Evolutionary conservation across 2,797 vertebrate species (phyloP).

Genomic region (Rhyacichthys aspro): DNA sequence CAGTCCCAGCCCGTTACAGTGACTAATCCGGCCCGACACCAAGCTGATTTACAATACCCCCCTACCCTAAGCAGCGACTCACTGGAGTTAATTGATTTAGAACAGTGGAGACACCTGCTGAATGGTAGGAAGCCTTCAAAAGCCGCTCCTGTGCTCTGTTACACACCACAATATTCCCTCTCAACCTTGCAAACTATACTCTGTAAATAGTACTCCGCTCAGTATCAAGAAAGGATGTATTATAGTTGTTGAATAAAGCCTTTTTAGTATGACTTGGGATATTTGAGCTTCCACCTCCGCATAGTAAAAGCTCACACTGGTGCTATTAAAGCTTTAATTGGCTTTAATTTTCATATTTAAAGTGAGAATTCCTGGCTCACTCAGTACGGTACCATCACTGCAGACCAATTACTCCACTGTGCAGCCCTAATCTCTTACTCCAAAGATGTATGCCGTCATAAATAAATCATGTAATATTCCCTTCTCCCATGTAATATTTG

Average conservation of each 20-base stretch:
- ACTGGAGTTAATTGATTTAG: slow-evolving; percentile 79
- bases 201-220: background rate
- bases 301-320: background rate
- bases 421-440: slow-evolving; percentile 5
- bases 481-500: slow-evolving; percentile 13
- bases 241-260: background rate
- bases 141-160: slow-evolving; percentile 8
- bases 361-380: background rate
- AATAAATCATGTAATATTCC: slow-evolving; percentile 6
- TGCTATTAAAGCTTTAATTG: background rate
- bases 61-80: slow-evolving; percentile 66
- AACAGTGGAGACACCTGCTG: slow-evolving; percentile 74
- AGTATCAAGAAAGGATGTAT: background rate
- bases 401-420: background rate
- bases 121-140: slow-evolving; percentile 58
- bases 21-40: slow-evolving; percentile 78
- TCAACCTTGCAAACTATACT: background rate
- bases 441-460: slow-evolving; percentile 11
- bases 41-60: slow-evolving; percentile 79
- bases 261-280: background rate
- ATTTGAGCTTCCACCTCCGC: background rate
- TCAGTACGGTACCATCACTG: too few relatives aligned
- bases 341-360: background rate
- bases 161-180: slow-evolving; percentile 24
- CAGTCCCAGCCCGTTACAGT: slow-evolving; percentile 69